Evolutionary conservation across 37 sponge, comb jelly and placozoan genomes (phyloP), one percentile per base, ranked within the genome.

Genomic region (Beroe ovata): DNA sequence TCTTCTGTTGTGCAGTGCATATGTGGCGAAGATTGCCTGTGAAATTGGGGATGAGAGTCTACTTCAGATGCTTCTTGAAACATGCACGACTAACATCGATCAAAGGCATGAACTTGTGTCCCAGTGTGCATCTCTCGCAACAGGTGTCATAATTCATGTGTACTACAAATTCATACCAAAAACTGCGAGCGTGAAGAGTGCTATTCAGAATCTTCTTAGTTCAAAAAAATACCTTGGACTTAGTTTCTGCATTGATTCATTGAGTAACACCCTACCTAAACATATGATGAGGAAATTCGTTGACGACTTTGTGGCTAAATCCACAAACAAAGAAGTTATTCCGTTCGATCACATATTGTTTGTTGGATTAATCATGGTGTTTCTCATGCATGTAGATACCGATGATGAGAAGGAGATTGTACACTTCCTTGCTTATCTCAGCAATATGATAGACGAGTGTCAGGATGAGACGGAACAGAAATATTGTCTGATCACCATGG

Each of bases 111-210:
- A 66, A 34, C 69, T 66, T 66, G 69, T 66, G 1, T 32, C 69
- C 1, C 42, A 77, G 26, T 77, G 84, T 77, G 84, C 84, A n/a
- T 30, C 84, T 77, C 18, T 77, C 1, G 84, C 84, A 77, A 77
- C 54, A 11, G 84, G 84, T 42, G 84, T 36, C 41, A 77, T 39
- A 6, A 35, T 77, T 16, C 84, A 77, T 42, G 42, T 42, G 1
- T 77, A 26, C 38, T 77, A 77, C 33, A 77, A 40, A 25, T 1
- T 77, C 0, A 4, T 22, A 4, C 84, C 84, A 20, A 77, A 77
- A 36, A 20, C 42, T 1, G 33, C 22, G 39, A 25, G 42, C 4
- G 41, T 42, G 0, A 77, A 77, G 23, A 54, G 41, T 42, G 84
- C 84, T 77, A 39, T 77, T 40, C 84, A 77, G 28, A 77, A 6